Percentiles rank a stretch among this genome's conserved stretches.
Conservation (phyloP, 2,113 vertebrate genomes). For the Perca fluviatilis region DNA sequence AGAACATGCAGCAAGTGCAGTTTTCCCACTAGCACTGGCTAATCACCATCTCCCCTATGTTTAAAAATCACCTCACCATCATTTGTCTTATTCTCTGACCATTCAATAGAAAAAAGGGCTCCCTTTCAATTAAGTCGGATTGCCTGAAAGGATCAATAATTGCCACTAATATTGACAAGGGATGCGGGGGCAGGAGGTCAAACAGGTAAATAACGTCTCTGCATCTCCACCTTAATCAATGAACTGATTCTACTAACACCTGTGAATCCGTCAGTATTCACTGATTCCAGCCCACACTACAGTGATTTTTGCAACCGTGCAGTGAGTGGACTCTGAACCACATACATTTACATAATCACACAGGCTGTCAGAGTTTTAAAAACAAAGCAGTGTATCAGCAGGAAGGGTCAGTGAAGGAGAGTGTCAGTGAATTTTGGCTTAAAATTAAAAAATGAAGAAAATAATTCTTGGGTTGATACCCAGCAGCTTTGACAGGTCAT, state of each 20-base stretch:
- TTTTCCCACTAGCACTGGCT: not conserved
- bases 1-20: not conserved
- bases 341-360: constrained; percentile 60
- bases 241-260: constrained; percentile 33
- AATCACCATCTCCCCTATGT: constrained; percentile 4
- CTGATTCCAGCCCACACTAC: constrained; percentile 13
- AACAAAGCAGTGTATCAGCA: constrained; percentile 28
- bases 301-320: not conserved
- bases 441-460: constrained; percentile 30
- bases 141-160: constrained; percentile 62
- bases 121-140: constrained; percentile 46
- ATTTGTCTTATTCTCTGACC: constrained; percentile 32
- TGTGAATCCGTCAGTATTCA: constrained; percentile 15
- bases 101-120: constrained; percentile 10
- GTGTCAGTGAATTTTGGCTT: constrained; percentile 32
- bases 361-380: constrained; percentile 48
- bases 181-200: constrained; percentile 48
- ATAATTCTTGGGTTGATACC: not conserved
- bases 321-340: constrained; percentile 20
- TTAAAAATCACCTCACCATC: constrained; percentile 8
- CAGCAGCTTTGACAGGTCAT: constrained; percentile 47
- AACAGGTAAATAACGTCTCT: constrained; percentile 26
- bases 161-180: constrained; percentile 47
- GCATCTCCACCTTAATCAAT: constrained; percentile 50
- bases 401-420: constrained; percentile 8